Conservation (phyloP, 2,888 invertebrate genomes). For the Synanthedon tipuliformis region DNA sequence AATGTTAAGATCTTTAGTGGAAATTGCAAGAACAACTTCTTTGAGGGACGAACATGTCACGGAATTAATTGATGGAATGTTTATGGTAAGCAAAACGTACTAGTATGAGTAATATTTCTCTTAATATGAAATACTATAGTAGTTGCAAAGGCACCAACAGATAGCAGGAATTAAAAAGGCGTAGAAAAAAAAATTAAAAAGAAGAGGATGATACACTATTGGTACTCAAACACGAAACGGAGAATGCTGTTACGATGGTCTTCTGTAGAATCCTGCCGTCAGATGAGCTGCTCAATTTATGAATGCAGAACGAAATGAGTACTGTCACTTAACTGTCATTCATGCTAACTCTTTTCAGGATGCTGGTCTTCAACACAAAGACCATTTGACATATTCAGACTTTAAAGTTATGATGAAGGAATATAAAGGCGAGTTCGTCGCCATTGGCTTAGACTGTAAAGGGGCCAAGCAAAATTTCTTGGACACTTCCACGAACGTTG, state of each 20-base stretch:
- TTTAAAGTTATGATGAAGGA: conserved; percentile 97
- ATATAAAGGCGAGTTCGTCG: conserved; percentile 94
- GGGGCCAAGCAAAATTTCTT: conserved; percentile 95
- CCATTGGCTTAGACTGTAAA: conserved; percentile 93
- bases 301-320: not conserved
- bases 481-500: conserved; percentile 94
- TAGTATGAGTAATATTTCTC: too few relatives aligned
- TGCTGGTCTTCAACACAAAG: conserved; percentile 90
- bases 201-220: too few relatives aligned
- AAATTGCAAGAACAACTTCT: conserved; percentile 92
- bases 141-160: too few relatives aligned
- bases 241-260: too few relatives aligned
- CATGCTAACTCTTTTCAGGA: conserved; percentile 63
- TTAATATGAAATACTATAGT: too few relatives aligned
- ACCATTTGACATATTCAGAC: conserved; percentile 89
- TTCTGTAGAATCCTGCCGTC: too few relatives aligned
- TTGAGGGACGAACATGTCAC: conserved; percentile 91
- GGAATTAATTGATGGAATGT: conserved; percentile 94
- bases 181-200: too few relatives aligned
- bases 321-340: not conserved
- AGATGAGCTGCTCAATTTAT: too few relatives aligned
- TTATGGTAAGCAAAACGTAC: conserved; percentile 68
- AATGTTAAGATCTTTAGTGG: conserved; percentile 92
- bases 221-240: too few relatives aligned
- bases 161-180: too few relatives aligned